These are phyloP conservation scores for Harpagifer antarcticus DNA, from an alignment of 2,797 vertebrate species.

Conservation along the genomic window DNA sequence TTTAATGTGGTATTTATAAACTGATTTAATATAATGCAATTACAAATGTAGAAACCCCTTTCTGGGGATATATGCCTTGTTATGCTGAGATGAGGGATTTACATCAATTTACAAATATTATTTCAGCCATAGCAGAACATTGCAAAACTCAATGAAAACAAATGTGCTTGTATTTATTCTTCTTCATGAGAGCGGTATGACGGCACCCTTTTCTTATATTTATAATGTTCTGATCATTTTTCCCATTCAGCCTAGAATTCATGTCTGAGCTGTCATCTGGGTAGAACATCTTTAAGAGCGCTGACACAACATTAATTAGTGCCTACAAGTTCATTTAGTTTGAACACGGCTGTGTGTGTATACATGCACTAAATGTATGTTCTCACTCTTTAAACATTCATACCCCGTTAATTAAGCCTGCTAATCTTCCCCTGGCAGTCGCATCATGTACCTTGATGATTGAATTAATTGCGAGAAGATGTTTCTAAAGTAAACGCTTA, in stretches of 20 bases:
- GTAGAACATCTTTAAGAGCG: slow-evolving; percentile 93
- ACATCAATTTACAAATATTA: background rate
- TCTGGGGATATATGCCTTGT: background rate
- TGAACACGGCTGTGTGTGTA: slow-evolving; percentile 86
- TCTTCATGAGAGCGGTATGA: slow-evolving; percentile 11
- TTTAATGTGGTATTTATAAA: background rate
- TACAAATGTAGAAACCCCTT: background rate
- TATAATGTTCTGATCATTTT: slow-evolving; percentile 64
- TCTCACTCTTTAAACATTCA: slow-evolving; percentile 92
- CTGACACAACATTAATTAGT: slow-evolving; percentile 98
- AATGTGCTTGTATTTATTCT: slow-evolving; percentile 7
- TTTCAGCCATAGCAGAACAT: background rate
- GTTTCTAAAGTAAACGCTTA: slow-evolving; percentile 98
- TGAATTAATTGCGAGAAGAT: slow-evolving; percentile 99
- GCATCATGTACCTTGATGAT: slow-evolving; percentile 99
- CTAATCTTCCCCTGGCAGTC: slow-evolving; percentile 99
- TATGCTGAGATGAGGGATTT: background rate
- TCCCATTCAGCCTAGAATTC: slow-evolving; percentile 81
- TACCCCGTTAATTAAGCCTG: slow-evolving; percentile 99
- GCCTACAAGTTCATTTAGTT: slow-evolving; percentile 96
- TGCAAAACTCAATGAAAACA: background rate
- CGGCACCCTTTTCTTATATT: slow-evolving; percentile 32
- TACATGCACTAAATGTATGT: slow-evolving; percentile 84
- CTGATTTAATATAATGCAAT: background rate
- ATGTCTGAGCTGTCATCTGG: slow-evolving; percentile 90